Evolutionary conservation across 2,113 vertebrate species (phyloP).

Genomic region (Lagopus muta): DNA sequence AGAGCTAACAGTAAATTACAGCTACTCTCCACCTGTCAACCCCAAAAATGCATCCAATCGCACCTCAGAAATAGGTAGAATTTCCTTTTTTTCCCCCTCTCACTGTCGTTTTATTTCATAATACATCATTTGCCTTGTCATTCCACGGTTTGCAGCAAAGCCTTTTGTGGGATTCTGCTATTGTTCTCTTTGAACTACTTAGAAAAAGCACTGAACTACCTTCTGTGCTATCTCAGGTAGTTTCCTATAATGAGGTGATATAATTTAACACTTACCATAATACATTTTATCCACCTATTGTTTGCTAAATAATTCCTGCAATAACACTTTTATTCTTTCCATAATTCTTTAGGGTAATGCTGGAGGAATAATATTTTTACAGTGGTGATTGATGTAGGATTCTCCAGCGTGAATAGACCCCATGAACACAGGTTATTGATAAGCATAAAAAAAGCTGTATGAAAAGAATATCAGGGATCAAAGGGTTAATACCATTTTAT

Average conservation of each 20-base stretch:
- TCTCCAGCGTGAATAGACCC: conserved; percentile 62
- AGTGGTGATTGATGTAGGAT: conserved; percentile 77
- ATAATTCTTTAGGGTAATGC: conserved; percentile 82
- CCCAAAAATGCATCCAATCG: conserved; percentile 31
- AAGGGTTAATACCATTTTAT: conserved; percentile 90
- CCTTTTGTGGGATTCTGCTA: conserved; percentile 67
- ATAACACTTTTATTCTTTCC: conserved; percentile 85
- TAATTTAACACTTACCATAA: conserved; percentile 83
- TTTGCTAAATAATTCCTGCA: conserved; percentile 85
- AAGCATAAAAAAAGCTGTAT: conserved; percentile 70
- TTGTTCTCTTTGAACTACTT: conserved; percentile 77
- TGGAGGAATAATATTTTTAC: conserved; percentile 80
- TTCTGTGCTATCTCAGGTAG: conserved; percentile 70
- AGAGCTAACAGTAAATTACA: conserved; percentile 18
- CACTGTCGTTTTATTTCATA: conserved; percentile 49
- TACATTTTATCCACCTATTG: conserved; percentile 82
- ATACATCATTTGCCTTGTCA: conserved; percentile 33
- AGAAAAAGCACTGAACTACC: conserved; percentile 60
- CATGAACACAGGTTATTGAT: conserved; percentile 81
- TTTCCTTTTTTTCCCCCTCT: background rate
- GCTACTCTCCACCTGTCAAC: background rate
- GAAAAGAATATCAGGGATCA: conserved; percentile 78
- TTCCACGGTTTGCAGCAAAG: conserved; percentile 36
- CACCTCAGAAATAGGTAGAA: conserved; percentile 42
- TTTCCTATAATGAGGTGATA: conserved; percentile 78